Base-by-base conservation (phyloP, 2,888 invertebrate genomes). In the Furcula furcula region DNA sequence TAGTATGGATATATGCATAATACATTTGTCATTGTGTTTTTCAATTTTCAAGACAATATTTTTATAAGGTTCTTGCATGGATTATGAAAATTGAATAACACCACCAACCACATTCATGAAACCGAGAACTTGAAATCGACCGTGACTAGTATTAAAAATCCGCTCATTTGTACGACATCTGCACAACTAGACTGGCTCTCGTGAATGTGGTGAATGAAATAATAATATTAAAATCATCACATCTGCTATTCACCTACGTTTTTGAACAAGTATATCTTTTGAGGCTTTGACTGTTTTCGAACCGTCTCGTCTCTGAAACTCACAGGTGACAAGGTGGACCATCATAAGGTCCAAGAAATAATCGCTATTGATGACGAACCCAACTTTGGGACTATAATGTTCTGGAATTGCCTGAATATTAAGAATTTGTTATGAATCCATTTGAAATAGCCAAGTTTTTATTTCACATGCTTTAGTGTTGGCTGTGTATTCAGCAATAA, bases 201-300 rank as follows among this genome's bases (percentile, higher is more conserved):
- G 64, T 76, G 71, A 68, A 78, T 71, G 67, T 63, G 66, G 57
- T 52, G 37, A 40, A 38, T 58, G 41, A 29, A 26, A 54, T 47
- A 52, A 46, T 54, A 58, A 49, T 59, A 58, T 48, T 46, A 46
- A 53, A 64, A 68, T 67, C 58, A 62, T 74, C 65, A 76, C 67
- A 68, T 65, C 60, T 52, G 66, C 62, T 74, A 14, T 69, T 76
- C 84, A 88, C 87, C 85, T 86, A 88, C 85, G 70, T 84, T 78
- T 74, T 52, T 68, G 58, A 55, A 82, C 65, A 74, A 70, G 60
- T 49, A 80, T 56, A 41, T 60, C 49, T 70, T 61, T 71, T 55
- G 10, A 10, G 7, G n/a, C 13, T 2, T 23, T 23, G 6, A 4
- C 11, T 23, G 11, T 10, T 10, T 23, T 57, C 46, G 31, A 42